Conservation (phyloP, 1,140 invertebrate species). For the Sitobion miscanthi region DNA sequence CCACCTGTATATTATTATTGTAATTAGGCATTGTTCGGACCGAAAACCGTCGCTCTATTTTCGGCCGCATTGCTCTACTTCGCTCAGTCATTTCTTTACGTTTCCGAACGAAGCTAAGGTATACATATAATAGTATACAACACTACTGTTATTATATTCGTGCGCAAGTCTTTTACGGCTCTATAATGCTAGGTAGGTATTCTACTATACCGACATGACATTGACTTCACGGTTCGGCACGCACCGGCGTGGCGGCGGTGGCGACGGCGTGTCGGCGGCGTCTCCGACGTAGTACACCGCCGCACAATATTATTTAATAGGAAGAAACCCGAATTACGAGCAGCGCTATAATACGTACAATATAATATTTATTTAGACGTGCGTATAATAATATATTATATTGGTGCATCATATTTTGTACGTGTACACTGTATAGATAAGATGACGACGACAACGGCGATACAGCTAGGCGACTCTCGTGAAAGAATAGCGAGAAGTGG, state of each 20-base stretch:
- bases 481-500: not conserved
- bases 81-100: slow-evolving; percentile 32
- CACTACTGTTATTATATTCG: not conserved
- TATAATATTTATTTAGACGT: not conserved
- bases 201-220: not conserved
- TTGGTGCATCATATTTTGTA: not conserved
- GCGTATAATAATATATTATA: not conserved
- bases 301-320: not conserved
- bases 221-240: slow-evolving; percentile 49
- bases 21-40: slow-evolving; percentile 44
- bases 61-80: not conserved
- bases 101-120: not conserved
- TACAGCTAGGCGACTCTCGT: not conserved
- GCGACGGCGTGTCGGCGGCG: not conserved
- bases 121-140: not conserved
- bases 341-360: not conserved
- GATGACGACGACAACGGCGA: not conserved
- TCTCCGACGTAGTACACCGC: not conserved
- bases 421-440: not conserved
- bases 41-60: slow-evolving; percentile 3
- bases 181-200: not conserved
- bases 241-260: not conserved
- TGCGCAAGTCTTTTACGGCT: not conserved
- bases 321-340: not conserved
- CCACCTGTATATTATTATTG: slow-evolving; percentile 1